Conservation (phyloP, 53 echinoderm and acorn worm species). For the Paracentrotus lividus region DNA sequence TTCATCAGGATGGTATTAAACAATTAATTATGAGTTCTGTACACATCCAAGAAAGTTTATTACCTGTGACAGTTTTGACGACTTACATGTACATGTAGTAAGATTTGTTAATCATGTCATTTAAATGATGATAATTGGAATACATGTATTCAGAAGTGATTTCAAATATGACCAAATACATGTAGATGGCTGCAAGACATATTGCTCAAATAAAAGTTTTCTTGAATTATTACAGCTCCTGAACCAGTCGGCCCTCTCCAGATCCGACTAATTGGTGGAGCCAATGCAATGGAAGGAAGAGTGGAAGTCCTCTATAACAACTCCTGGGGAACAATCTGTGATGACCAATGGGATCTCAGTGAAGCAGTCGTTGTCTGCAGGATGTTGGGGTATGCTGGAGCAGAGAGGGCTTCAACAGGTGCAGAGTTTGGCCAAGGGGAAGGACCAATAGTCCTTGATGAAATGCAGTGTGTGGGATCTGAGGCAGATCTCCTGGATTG, state of each 20-base stretch:
- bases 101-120: too few relatives aligned
- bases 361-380: conserved; percentile 40
- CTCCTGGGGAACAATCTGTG: conserved; percentile 46
- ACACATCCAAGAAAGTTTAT: too few relatives aligned
- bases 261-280: conserved; percentile 54
- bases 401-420: background rate
- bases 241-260: background rate
- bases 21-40: too few relatives aligned
- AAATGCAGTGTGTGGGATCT: background rate
- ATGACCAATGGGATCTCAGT: conserved; percentile 21
- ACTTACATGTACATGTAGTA: too few relatives aligned
- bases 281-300: background rate
- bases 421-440: conserved; percentile 1
- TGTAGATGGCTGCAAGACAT: too few relatives aligned
- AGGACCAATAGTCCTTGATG: conserved; percentile 6
- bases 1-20: too few relatives aligned
- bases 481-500: conserved; percentile 7
- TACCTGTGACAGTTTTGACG: too few relatives aligned
- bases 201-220: too few relatives aligned
- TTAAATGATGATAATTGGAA: too few relatives aligned
- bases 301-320: conserved; percentile 40
- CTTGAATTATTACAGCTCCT: background rate
- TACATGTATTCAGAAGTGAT: too few relatives aligned
- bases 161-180: too few relatives aligned
- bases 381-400: background rate